These are phyloP conservation scores for Grammomys dolichurus DNA, from an alignment of 2,113 vertebrate species.

Conservation along the genomic window DNA sequence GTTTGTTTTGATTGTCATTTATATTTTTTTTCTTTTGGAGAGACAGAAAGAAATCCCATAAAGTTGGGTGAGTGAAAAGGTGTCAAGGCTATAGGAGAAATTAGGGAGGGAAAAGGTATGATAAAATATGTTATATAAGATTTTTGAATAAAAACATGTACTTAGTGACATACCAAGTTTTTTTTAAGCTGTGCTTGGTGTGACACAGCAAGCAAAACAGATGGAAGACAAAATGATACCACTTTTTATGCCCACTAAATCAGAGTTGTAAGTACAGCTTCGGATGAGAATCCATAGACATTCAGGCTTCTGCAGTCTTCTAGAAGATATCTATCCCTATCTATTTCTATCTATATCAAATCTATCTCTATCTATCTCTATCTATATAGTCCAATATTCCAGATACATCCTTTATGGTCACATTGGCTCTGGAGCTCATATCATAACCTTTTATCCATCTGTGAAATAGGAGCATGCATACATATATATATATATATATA, in stretches of 20 bases:
- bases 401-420: too few species aligned
- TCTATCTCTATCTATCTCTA: too few species aligned
- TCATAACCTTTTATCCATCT: too few species aligned
- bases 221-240: background rate
- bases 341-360: too few species aligned
- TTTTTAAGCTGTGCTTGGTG: background rate
- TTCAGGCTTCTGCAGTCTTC: background rate
- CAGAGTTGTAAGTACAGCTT: background rate
- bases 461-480: too few species aligned
- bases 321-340: background rate
- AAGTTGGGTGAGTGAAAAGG: background rate
- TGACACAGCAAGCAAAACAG: background rate
- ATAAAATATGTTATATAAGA: background rate
- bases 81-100: background rate
- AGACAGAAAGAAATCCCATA: background rate
- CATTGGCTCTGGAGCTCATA: too few species aligned
- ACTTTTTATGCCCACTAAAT: background rate
- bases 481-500: background rate
- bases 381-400: too few species aligned
- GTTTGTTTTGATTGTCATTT: background rate
- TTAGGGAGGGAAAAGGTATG: too few species aligned
- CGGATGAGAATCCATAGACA: background rate
- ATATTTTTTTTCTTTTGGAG: background rate
- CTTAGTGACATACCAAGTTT: too few species aligned
- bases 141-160: background rate